Base-by-base conservation (phyloP, 2,888 invertebrate genomes). In the Cryptus armator region DNA sequence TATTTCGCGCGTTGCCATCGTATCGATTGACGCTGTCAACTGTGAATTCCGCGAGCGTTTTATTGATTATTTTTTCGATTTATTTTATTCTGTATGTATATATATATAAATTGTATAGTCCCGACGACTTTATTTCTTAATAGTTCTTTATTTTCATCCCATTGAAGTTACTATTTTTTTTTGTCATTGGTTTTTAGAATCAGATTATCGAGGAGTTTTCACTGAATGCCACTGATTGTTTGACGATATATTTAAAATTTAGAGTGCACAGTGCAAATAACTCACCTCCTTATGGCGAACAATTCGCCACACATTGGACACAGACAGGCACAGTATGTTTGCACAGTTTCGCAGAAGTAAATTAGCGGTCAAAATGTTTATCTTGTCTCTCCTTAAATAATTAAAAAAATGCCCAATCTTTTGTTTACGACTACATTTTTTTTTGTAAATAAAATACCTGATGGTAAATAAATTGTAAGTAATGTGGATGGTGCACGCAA, bases 1-100 rank as follows among this genome's bases (percentile, higher is more conserved):
- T 10, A 56, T 32, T 24, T 84, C 67, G 9, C 79, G 76, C 46
- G 76, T 53, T 7, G 72, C 74, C 2, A 86, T 46, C 24, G 56
- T 53, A 7, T 81, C 74, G 51, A 86, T 70, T 4, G 81, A 74
- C 51, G 80, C 77, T 48, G 68, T 24, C 10, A 82, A 62, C 84
- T 86, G 62, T 12, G 29, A 32, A 1, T 7, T 37, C 5, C 37
- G 9, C 7, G 37, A 37, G 37, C 7, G 9, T 37, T 37, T 37
- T 37, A 37, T 37, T 37, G 1, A 37, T 37, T 37, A 5, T 7
- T 37, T 7, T 9, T 24, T 24, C 2, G 24, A 37, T 37, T 37
- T 37, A 7, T 37, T 5, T 9, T 9, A 6, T 37, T 37, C 37
- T 9, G 7, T 37, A 37, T 24, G 24, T 24, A 24, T 24, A 24